Base-by-base conservation (phyloP, 1,140 invertebrate species). In the Scylla paramamosain region DNA sequence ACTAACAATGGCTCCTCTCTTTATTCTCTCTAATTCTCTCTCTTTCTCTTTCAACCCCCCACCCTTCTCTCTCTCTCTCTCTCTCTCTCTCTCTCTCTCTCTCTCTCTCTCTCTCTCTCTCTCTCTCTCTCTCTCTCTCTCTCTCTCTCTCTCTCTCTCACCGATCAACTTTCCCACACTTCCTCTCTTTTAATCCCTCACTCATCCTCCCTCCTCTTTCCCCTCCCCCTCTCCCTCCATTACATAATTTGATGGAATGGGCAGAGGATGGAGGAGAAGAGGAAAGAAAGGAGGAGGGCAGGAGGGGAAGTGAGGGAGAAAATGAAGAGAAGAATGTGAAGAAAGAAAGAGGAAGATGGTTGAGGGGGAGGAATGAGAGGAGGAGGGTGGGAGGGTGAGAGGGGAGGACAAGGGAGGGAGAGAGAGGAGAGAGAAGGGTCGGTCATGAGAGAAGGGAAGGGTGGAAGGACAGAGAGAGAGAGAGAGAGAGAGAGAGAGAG, bases 171-270 rank as follows among this genome's bases (percentile, higher is more conserved):
- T n/a, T 77, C n/a, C 67, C 67, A 25, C n/a, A 25, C 67, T 77
- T n/a, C 67, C 25, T n/a, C 8, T 16, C 20, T 20, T n/a, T 77
- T n/a, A 7, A 20, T n/a, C 67, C 20, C 67, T n/a, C 67, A 16
- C 67, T n/a, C 67, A 7, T 77, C 25, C 16, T 77, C 67, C 67
- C n/a, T 8, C 67, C n/a, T 20, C 25, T 77, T 20, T n/a, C n/a
- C 25, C 67, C 20, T 8, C 67, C 20, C 10, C 67, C 67, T 77
- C 67, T n/a, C 67, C 67, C 67, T 77, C 67, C 25, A 77, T 77
- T 77, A 77, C 67, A 77, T 77, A 77, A 77, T 77, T 77, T 77
- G 67, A 77, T 77, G 67, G 67, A 77, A 77, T 77, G 67, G n/a
- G 67, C 20, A n/a, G 67, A 77, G 67, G n/a, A 77, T 25, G 67